Evolutionary conservation across 2,797 vertebrate genomes (phyloP), one percentile per base, ranked within the genome.

Genomic region (Microctenopoma steveboyesi): DNA sequence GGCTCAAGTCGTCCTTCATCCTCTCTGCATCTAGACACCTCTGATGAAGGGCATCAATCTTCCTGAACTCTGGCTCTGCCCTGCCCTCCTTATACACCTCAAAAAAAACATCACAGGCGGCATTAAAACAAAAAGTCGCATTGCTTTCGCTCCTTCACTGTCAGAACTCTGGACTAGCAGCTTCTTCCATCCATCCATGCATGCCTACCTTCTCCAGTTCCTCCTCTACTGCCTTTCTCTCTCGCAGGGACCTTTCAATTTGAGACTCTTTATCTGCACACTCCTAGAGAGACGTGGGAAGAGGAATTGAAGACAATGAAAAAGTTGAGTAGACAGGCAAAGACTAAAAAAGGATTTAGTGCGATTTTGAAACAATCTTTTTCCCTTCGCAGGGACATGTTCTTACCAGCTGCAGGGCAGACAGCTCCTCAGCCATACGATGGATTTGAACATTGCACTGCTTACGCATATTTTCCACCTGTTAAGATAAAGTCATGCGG

Each of bases 181-280:
- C 9, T 45, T 68, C 4, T 69, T 53, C 22, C 22, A 48, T 11
- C 25, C 15, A 55, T 58, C 33, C 11, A 39, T 57, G 61, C 15
- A 61, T 4, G 35, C 25, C 69, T 78, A 98, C 98, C 95, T 95
- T 97, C 82, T 96, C 95, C 42, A 99, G 93, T 83, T 98, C 97
- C 83, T 97, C 95, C 91, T 99, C 97, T 54, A 96, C 92, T 8
- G 95, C 95, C 85, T 90, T 95, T 84, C 95, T 97, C 84, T 98
- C 97, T 78, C 95, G 94, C 69, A 95, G 84, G 53, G 91, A 92
- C 81, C 93, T 93, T 81, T 98, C 95, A 55, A 97, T 91, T 92
- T 95, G 96, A 52, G 81, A 82, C 82, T 96, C 94, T 85, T 98
- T 99, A 88, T 97, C 95, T 43, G 93, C 94, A 93, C 95, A 97